phyloP scores from a whole-genome alignment of 2,113 vertebrate species.

The Poecilia latipinna region DNA sequence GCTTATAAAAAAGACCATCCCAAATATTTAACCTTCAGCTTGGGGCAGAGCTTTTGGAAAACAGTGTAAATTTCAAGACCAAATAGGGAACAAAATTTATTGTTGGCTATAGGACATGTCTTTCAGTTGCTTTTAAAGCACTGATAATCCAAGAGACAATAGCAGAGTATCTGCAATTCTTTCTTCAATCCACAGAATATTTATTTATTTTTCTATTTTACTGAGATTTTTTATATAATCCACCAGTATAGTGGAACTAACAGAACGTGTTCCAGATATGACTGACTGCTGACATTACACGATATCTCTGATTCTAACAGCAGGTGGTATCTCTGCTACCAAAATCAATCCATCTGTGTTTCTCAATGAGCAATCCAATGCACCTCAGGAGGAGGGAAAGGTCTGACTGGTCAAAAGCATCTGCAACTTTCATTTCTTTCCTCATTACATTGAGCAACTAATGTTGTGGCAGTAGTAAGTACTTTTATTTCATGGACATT shows the following conservation, averaged over 20 bases:
- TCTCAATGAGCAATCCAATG: neutral
- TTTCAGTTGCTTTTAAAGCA: neutral
- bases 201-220: neutral
- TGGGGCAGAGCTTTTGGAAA: too few relatives aligned
- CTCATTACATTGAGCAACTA: neutral
- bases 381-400: slow-evolving; percentile 7
- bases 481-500: neutral
- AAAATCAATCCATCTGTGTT: slow-evolving; percentile 28
- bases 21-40: too few relatives aligned
- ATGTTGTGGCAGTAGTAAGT: neutral
- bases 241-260: neutral
- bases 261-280: neutral
- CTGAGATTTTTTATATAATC: neutral
- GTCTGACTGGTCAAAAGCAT: neutral
- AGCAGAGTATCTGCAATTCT: neutral
- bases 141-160: neutral
- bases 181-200: neutral
- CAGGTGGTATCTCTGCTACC: slow-evolving; percentile 9
- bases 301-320: slow-evolving; percentile 12
- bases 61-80: neutral
- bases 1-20: too few relatives aligned
- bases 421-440: neutral
- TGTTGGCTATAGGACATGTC: neutral
- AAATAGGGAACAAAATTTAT: neutral
- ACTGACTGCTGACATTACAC: slow-evolving; percentile 1